Evolutionary conservation across 1,140 invertebrate species (phyloP).

Genomic region (Nixonia krombeini): DNA sequence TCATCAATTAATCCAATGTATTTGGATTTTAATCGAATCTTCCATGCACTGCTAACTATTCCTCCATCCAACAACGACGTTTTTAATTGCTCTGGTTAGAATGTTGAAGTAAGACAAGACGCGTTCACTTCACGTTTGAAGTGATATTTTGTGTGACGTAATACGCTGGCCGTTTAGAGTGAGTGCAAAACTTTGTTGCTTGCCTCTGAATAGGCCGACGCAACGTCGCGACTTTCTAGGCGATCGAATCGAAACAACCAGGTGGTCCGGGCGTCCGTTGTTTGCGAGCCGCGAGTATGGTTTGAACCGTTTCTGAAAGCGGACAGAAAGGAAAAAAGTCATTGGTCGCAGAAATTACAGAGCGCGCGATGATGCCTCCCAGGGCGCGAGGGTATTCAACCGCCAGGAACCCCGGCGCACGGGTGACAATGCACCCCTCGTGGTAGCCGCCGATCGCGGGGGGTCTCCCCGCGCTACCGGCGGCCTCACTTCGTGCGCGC

Average conservation of each 20-base stretch:
- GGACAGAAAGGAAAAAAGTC: conserved; percentile 52
- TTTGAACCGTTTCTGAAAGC: conserved; percentile 24
- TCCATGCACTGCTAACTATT: no score
- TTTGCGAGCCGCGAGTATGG: conserved; percentile 59
- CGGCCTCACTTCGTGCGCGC: conserved; percentile 11
- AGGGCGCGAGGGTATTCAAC: conserved; percentile 66
- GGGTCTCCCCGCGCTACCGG: conserved; percentile 49
- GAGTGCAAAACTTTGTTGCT: no score
- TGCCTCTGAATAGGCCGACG: no score
- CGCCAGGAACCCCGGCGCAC: conserved; percentile 61
- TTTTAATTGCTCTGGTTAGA: no score
- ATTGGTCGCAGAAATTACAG: conserved; percentile 68
- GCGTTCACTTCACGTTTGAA: no score
- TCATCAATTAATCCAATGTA: no score
- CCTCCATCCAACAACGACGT: no score
- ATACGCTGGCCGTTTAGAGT: no score
- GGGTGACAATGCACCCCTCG: conserved; percentile 57
- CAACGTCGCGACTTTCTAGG: conserved; percentile 28
- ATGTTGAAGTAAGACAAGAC: no score
- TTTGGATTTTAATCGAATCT: no score
- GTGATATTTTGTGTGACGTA: no score
- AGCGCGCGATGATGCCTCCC: conserved; percentile 70
- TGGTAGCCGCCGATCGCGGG: conserved; percentile 50
- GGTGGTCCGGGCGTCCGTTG: conserved; percentile 58
- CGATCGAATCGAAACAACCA: conserved; percentile 56